Conservation (phyloP, 1,140 invertebrate genomes). For the Bombus vancouverensis region DNA sequence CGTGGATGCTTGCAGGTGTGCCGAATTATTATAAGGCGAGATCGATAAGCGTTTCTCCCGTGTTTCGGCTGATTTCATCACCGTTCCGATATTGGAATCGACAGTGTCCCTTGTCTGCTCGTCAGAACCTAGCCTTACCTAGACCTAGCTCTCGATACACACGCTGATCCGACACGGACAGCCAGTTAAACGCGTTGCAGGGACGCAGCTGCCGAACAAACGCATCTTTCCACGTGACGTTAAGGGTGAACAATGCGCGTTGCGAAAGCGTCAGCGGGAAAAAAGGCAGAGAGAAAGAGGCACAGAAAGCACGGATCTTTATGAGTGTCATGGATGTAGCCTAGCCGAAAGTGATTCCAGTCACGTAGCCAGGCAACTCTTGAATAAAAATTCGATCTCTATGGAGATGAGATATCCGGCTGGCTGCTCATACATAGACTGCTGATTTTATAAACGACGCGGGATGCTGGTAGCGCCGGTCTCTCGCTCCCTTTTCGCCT, state of each 20-base stretch:
- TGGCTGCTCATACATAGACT: conserved; percentile 19
- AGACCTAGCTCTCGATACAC: background rate
- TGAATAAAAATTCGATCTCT: conserved; percentile 57
- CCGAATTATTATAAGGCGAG: conserved; percentile 30
- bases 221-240: background rate
- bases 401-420: conserved; percentile 46
- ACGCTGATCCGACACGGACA: too few relatives aligned
- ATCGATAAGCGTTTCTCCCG: conserved; percentile 13
- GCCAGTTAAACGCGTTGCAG: background rate
- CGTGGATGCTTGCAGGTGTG: background rate
- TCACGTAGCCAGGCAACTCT: conserved; percentile 43
- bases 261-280: background rate
- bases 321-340: conserved; percentile 34
- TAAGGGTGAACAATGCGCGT: background rate
- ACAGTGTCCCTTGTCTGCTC: background rate
- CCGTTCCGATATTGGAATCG: too few relatives aligned
- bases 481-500: background rate
- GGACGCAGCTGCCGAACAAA: background rate
- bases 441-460: conserved; percentile 43
- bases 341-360: conserved; percentile 41
- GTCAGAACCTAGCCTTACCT: background rate
- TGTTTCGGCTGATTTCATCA: background rate
- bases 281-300: background rate
- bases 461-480: too few relatives aligned
- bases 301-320: conserved; percentile 13